Conservation (phyloP, 1,140 invertebrate species). For the Brachionus asplanchnoidis region DNA sequence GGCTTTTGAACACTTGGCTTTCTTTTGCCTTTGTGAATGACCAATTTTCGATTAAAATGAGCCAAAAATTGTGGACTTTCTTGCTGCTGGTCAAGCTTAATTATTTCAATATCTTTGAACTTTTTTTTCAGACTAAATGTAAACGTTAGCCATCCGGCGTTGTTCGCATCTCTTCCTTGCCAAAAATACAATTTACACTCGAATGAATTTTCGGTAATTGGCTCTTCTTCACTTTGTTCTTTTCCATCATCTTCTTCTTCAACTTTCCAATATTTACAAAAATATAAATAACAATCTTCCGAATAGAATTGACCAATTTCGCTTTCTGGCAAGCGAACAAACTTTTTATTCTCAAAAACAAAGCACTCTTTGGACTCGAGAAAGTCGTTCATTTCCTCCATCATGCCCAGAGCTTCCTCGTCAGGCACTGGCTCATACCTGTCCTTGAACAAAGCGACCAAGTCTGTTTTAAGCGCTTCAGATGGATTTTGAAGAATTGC, state of each 20-base stretch:
- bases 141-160: constrained; percentile 99
- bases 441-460: constrained; percentile 89
- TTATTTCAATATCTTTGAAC: constrained; percentile 42
- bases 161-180: constrained; percentile 92
- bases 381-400: constrained; percentile 62
- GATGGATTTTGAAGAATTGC: constrained; percentile 16
- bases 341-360: constrained; percentile 94
- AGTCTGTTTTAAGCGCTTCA: constrained; percentile 68
- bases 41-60: constrained; percentile 90
- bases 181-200: constrained; percentile 98
- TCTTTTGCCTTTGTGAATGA: constrained; percentile 81
- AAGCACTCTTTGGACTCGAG: constrained; percentile 82
- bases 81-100: constrained; percentile 67
- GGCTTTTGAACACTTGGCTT: neutral
- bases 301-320: constrained; percentile 88
- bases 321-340: constrained; percentile 86
- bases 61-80: constrained; percentile 98
- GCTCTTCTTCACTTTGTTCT: constrained; percentile 61
- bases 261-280: constrained; percentile 73
- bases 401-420: constrained; percentile 68
- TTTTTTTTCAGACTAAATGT: constrained; percentile 71
- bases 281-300: constrained; percentile 93
- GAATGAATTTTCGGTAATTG: constrained; percentile 73
- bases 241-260: constrained; percentile 49
- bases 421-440: constrained; percentile 79